These are phyloP conservation scores for Lontra canadensis DNA, from an alignment of 2,113 vertebrate species.

Conservation along the genomic window DNA sequence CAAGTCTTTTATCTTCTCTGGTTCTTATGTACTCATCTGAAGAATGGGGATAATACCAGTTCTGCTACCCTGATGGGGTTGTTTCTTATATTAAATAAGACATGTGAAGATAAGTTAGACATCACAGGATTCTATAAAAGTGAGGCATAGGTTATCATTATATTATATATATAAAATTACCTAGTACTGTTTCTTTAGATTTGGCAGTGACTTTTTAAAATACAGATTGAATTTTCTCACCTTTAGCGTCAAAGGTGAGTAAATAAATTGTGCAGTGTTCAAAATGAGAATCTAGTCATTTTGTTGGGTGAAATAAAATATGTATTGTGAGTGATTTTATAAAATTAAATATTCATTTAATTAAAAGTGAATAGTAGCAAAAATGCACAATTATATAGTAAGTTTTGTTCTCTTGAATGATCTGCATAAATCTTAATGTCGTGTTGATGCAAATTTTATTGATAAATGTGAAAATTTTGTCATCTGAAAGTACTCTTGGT, in stretches of 20 bases:
- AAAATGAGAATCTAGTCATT: conserved; percentile 41
- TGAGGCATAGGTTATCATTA: background rate
- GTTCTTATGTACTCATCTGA: background rate
- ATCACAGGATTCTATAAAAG: background rate
- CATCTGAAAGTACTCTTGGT: background rate
- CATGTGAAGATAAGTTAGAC: background rate
- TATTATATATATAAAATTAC: background rate
- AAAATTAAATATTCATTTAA: conserved; percentile 40
- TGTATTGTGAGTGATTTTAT: background rate
- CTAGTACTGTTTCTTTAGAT: background rate
- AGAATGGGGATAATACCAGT: background rate
- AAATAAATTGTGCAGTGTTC: conserved; percentile 8
- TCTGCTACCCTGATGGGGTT: background rate
- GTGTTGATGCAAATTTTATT: background rate
- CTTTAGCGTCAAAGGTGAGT: conserved; percentile 18
- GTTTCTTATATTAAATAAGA: conserved; percentile 1
- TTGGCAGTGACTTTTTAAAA: background rate
- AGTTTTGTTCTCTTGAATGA: conserved; percentile 1
- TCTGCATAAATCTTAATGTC: background rate
- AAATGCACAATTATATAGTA: background rate
- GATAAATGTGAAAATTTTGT: conserved; percentile 29
- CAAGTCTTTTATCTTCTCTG: conserved; percentile 14
- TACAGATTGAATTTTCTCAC: background rate
- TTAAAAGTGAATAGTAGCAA: conserved; percentile 43
- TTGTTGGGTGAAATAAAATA: conserved; percentile 1